Percentiles rank a stretch among this genome's conserved stretches.
Evolutionary conservation across 2,797 vertebrate species (phyloP).

Genomic region (Sebastes alutus): DNA sequence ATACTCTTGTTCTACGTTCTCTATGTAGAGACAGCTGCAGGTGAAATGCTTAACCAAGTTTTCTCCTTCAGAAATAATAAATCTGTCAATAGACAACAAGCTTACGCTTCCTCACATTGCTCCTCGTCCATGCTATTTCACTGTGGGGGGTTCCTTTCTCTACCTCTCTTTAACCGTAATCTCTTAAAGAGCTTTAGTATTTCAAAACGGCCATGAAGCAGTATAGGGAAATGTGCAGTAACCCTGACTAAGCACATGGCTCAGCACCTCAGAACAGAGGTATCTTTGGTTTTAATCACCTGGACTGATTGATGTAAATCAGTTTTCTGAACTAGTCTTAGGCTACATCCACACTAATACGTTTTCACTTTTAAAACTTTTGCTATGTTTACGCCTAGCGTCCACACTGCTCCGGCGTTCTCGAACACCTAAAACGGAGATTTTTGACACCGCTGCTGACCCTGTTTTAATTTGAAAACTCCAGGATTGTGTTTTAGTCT

Average conservation of each 20-base stretch:
- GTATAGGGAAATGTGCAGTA: conserved; percentile 10
- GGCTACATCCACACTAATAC: background rate
- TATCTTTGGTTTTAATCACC: background rate
- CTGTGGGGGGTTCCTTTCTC: conserved; percentile 14
- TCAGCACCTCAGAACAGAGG: conserved; percentile 2
- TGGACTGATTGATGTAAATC: background rate
- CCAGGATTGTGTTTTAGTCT: background rate
- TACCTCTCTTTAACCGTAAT: conserved; percentile 51
- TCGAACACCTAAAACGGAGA: background rate
- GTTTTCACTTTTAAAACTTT: background rate
- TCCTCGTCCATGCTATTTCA: conserved; percentile 11
- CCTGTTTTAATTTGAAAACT: background rate
- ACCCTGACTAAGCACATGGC: conserved; percentile 18
- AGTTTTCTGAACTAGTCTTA: background rate
- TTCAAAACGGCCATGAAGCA: conserved; percentile 47
- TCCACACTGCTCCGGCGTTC: background rate
- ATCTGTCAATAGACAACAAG: conserved; percentile 1
- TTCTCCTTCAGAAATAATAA: too few relatives aligned
- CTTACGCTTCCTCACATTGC: background rate
- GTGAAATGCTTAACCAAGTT: too few relatives aligned
- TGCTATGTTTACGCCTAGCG: background rate
- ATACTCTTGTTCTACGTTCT: background rate
- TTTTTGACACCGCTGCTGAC: background rate
- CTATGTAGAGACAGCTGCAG: background rate
- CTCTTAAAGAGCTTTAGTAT: conserved; percentile 64